phyloP scores from a whole-genome alignment of 2,888 invertebrate species.

The Mechanitis messenoides region DNA sequence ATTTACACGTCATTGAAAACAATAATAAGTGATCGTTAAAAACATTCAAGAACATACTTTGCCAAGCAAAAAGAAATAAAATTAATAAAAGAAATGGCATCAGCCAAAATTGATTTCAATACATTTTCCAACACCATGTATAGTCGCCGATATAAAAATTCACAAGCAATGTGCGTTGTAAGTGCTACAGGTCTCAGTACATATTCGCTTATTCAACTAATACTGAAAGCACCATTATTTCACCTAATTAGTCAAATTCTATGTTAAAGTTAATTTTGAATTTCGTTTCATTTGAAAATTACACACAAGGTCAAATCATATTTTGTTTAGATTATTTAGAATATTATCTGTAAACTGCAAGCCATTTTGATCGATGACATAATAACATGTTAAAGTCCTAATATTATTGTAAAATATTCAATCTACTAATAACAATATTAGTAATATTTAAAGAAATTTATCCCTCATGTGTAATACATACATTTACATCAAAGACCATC shows the following conservation, averaged over 20 bases:
- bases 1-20: constrained; percentile 63
- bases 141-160: constrained; percentile 6
- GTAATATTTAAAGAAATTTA: neutral
- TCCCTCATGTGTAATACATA: constrained; percentile 22
- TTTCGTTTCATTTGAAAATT: constrained; percentile 30
- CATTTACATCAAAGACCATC: neutral
- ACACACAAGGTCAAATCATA: constrained; percentile 9
- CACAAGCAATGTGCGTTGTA: constrained; percentile 25
- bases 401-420: no score
- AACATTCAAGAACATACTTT: constrained; percentile 51
- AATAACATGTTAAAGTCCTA: no score
- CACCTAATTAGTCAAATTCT: constrained; percentile 52
- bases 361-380: no score
- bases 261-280: constrained; percentile 34
- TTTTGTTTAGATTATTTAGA: no score
- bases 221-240: constrained; percentile 72
- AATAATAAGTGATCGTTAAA: constrained; percentile 47
- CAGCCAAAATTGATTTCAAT: constrained; percentile 9
- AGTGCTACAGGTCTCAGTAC: constrained; percentile 41
- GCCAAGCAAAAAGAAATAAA: constrained; percentile 63
- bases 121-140: neutral
- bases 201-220: constrained; percentile 66
- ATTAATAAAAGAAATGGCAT: constrained; percentile 50
- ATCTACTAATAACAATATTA: no score
- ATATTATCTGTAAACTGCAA: no score